Evolutionary conservation across 2,113 vertebrate species (phyloP).

Genomic region (Xyrauchen texanus): DNA sequence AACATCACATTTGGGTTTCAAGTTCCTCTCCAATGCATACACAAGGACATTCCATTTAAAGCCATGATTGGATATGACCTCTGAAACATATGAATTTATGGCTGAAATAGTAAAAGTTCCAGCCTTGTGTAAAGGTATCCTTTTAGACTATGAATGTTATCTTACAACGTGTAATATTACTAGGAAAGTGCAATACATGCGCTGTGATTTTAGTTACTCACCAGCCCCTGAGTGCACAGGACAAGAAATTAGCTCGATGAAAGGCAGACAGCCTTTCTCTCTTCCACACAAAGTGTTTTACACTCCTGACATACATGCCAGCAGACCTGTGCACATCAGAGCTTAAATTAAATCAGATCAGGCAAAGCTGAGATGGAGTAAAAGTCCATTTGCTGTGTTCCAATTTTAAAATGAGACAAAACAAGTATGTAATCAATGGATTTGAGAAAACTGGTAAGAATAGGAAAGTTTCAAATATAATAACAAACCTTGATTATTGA

Average conservation of each 20-base stretch:
- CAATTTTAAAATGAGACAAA: not conserved
- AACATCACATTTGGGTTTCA: too few relatives aligned
- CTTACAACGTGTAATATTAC: not conserved
- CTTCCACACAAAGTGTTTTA: not conserved
- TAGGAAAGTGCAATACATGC: not conserved
- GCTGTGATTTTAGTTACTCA: not conserved
- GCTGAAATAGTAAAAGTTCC: too few relatives aligned
- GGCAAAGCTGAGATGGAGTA: constrained; percentile 42
- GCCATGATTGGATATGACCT: constrained; percentile 6
- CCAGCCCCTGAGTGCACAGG: not conserved
- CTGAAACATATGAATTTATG: too few relatives aligned
- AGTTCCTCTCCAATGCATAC: too few relatives aligned
- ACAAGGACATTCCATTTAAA: too few relatives aligned
- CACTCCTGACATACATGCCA: not conserved
- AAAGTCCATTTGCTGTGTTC: constrained; percentile 24
- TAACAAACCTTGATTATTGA: too few relatives aligned
- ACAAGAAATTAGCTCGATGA: not conserved
- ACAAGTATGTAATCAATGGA: not conserved
- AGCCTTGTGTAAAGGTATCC: not conserved
- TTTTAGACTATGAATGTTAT: not conserved
- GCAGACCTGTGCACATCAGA: constrained; percentile 26
- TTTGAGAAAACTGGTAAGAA: not conserved
- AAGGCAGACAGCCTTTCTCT: constrained; percentile 4
- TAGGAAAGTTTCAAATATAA: not conserved
- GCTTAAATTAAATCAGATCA: constrained; percentile 55